These are phyloP conservation scores for Leptocoma aspasia DNA, from an alignment of 2,113 vertebrate species.

Conservation along the genomic window DNA sequence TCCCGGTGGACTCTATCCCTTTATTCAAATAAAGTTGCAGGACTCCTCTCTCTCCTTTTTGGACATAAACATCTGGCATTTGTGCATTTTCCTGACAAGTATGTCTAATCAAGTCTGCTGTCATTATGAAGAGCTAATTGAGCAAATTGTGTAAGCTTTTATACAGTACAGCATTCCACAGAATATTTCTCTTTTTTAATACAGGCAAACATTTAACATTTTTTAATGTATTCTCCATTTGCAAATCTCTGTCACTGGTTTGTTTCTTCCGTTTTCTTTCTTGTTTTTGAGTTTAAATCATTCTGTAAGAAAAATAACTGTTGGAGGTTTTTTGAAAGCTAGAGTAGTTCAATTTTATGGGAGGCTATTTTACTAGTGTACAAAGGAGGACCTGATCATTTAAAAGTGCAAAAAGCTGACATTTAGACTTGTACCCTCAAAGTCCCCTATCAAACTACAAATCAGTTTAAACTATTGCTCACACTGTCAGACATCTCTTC, in stretches of 20 bases:
- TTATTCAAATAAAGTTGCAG: rapidly evolving
- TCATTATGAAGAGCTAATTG: background rate
- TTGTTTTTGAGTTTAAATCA: background rate
- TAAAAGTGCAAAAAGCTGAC: background rate
- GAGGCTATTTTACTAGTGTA: background rate
- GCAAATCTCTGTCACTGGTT: background rate
- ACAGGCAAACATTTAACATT: background rate
- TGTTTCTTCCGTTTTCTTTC: background rate
- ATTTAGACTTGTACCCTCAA: background rate
- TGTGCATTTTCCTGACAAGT: background rate
- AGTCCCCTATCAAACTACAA: background rate
- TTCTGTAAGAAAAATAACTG: background rate
- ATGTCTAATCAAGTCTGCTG: background rate
- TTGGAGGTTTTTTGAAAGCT: background rate
- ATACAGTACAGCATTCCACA: background rate
- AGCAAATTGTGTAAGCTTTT: background rate
- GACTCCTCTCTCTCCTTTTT: background rate
- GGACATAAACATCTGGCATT: background rate
- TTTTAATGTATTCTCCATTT: background rate
- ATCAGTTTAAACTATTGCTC: background rate
- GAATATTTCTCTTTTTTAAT: background rate
- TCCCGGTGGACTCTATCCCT: background rate
- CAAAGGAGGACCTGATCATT: background rate
- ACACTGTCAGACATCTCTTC: background rate
- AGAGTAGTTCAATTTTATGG: background rate